Evolutionary conservation across 1,140 invertebrate genomes (phyloP), one percentile per base, ranked within the genome.

Genomic region (Drosophila yakuba): DNA sequence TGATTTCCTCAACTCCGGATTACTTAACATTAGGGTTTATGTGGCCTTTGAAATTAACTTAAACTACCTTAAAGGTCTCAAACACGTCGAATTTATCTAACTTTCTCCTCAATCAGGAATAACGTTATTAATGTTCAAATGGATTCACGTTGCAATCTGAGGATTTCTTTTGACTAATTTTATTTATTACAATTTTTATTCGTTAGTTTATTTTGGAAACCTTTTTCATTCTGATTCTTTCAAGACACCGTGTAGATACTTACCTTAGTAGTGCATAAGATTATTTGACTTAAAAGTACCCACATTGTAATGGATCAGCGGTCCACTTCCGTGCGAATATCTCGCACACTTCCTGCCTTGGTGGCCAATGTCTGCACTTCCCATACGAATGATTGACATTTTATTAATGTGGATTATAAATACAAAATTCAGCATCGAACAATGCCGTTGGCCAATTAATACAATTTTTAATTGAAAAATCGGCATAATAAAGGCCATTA

Each of bases 401-500:
- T 32, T 41, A 60, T 73, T 73, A 51, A 60, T 72, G 48, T 35
- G n/a, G 47, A 20, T 60, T 58, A 72, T 45, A 38, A 71, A 59
- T 71, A 66, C 44, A 43, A 72, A 69, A 69, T 71, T 20, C 7
- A 14, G 66, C 52, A 20, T 41, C 15, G 11, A 59, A 72, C 54
- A 72, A 51, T 60, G 56, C 69, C 67, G 47, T 60, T 73, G 38
- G n/a, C 8, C 38, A 72, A 71, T 72, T 71, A 60, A 44, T 74
- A 23, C n/a, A 35, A 51, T 52, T 58, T 52, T 54, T 75, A 66
- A 75, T 75, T 75, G 44, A n/a, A 75, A 74, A 71, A 55, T 50
- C 44, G 15, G 23, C 38, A 52, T 36, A 75, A 75, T 52, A 66
- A 75, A 74, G 41, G 54, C 39, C 57, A 54, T 75, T 45, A 36